A percentile compares a stretch with the other conserved stretches of the same genome.
Conservation (phyloP, 1,140 invertebrate genomes). For the Drosophila lini region DNA sequence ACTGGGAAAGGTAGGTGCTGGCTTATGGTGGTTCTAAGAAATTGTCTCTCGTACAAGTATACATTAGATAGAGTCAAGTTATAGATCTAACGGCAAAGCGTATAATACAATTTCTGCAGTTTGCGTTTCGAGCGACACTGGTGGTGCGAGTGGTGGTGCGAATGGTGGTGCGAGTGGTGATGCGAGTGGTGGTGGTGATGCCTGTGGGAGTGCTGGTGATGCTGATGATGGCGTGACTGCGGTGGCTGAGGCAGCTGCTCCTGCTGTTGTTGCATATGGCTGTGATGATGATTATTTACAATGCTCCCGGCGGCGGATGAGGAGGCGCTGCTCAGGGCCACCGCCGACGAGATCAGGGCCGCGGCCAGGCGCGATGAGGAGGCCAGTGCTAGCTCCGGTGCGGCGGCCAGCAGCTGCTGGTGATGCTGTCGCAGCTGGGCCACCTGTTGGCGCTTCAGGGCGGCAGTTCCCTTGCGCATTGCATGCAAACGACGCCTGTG, state of each 20-base stretch:
- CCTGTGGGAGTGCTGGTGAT: conserved; percentile 61
- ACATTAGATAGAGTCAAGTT: conserved; percentile 62
- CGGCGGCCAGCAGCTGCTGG: conserved; percentile 58
- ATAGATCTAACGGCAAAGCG: conserved; percentile 81
- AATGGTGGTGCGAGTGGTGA: conserved; percentile 53
- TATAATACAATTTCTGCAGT: conserved; percentile 84
- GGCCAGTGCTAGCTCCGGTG: conserved; percentile 42
- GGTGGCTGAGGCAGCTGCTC: conserved; percentile 28
- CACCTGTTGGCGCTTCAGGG: conserved; percentile 68
- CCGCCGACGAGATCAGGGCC: conserved; percentile 71
- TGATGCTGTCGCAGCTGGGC: conserved; percentile 68
- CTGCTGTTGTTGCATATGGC: conserved; percentile 65
- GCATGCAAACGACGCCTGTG: conserved; percentile 77
- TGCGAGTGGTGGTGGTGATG: conserved; percentile 67
- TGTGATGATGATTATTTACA: conserved; percentile 82
- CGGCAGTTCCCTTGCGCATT: conserved; percentile 70
- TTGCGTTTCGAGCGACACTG: conserved; percentile 82
- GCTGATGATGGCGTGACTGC: conserved; percentile 51
- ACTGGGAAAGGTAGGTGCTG: conserved; percentile 6
- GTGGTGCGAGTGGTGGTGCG: conserved; percentile 68
- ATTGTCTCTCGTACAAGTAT: conserved; percentile 64
- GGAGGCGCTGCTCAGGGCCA: conserved; percentile 68
- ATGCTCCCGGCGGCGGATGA: conserved; percentile 45
- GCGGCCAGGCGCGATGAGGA: conserved; percentile 68
- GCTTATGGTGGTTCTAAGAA: conserved; percentile 42